Base-by-base conservation (phyloP, 2,888 invertebrate species). In the Bruchidius siliquastri region DNA sequence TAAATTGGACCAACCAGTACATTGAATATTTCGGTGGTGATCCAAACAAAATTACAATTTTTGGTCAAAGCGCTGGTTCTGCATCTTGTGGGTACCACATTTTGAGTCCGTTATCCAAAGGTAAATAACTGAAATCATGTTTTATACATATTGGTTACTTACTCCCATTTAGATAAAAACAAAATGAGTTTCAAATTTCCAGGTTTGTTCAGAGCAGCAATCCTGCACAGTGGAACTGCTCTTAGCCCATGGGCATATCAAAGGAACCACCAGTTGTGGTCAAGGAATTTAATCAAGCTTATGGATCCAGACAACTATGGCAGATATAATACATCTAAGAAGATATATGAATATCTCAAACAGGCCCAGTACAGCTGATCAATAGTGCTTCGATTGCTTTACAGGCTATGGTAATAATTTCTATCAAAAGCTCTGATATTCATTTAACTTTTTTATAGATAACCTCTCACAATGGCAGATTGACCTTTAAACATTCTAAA, bases 11-110 rank as follows among this genome's bases (percentile, higher is more conserved):
- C 0, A 89, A 90, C 73, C 85, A 89, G 70, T 92, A 94, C 83
- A 92, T 94, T 74, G 86, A 88, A 76, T 87, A 87, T 82, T 94
- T 94, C 79, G 92, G 92, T 0, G 94, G 94, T 0, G 90, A 93
- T 86, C 90, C 92, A 0, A 88, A 90, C 67, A 90, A 90, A 76
- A 88, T 94, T 22, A 91, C 92, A 0, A 82, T 94, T 3, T 84
- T 90, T 0, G 94, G 94, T 0, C 88, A 90, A 80, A 93, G 93
- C 2, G 91, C 94, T 0, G 94, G 94, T 0, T 93, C 91, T 49
- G 92, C 91, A 2, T 76, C 79, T n/a, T 72, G 74, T 21, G 73
- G 74, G 20, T 79, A 77, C 69, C 76, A 76, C 0, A 49, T 76
- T n/a, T n/a, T 76, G 20, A 73, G 74, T 26, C 67, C 69, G 22